Evolutionary conservation across 2,113 vertebrate species (phyloP), one percentile per base, ranked within the genome.

Genomic region (Lathamus discolor): DNA sequence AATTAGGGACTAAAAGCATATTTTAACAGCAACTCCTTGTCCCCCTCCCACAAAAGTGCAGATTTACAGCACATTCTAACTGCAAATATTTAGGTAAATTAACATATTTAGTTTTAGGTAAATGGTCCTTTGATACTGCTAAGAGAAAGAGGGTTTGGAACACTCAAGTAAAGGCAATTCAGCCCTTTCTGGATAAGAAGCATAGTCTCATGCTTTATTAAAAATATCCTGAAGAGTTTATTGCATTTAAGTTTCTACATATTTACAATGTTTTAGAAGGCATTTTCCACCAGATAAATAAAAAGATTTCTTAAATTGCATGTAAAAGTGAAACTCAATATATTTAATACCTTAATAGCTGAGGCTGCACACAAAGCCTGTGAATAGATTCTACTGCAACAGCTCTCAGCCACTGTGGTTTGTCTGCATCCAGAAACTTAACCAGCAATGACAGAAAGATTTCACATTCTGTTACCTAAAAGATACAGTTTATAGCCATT

Each of bases 381-480:
- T 99, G 99, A 91, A 99, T 99, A 39, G 99, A 99, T 91, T 99
- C 99, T 35, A 99, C 99, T 24, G 99, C 99, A 95, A 99, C 99
- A 39, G 99, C 99, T 98, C 99, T 97, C 69, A 99, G 97, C 99
- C 99, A 99, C 97, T 99, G 99, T 14, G 99, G 99, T 96, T 99
- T 99, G 97, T 99, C 99, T 74, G 99, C 99, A 95, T 99, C 99
- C 98, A 99, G 98, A 97, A 99, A 99, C 96, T 99, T 99, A 95
- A 99, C 99, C 97, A 99, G 97, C 90, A 99, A 98, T 64, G 99
- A 99, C 86, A 99, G 96, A 97, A 99, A 99, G 96, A 99, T 99
- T 98, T 99, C 99, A 97, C 99, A 99, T 98, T 99, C 99, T 3
- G 99, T 99, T 96, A 99, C 99, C 99, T 99, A 96, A 62, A 98